These are phyloP conservation scores for Limulus polyphemus DNA, from an alignment of 2,888 invertebrate species.

Conservation along the genomic window DNA sequence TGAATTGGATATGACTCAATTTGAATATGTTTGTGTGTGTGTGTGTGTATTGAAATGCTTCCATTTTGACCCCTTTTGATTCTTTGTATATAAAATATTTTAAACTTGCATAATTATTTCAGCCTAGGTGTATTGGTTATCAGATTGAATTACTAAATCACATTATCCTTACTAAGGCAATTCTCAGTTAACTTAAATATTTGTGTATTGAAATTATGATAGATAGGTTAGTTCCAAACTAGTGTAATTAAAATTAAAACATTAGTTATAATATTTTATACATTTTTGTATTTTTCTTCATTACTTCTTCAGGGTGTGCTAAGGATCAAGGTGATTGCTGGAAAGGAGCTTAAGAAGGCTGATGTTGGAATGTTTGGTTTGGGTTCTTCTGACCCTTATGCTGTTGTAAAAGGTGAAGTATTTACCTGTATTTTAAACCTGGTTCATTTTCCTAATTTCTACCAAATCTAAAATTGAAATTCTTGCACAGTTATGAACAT, in stretches of 20 bases:
- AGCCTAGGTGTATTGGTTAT: too few relatives aligned
- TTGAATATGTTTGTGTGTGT: too few relatives aligned
- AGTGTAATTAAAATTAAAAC: not conserved
- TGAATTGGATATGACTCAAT: too few relatives aligned
- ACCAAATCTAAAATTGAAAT: not conserved
- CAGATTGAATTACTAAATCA: too few relatives aligned
- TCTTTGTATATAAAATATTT: too few relatives aligned
- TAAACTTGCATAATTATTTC: too few relatives aligned
- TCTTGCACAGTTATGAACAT: not conserved
- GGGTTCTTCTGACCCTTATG: slow-evolving; percentile 97
- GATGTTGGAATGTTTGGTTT: slow-evolving; percentile 84
- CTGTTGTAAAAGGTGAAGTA: slow-evolving; percentile 44
- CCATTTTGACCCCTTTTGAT: too few relatives aligned
- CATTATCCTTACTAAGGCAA: too few relatives aligned
- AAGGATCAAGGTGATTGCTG: slow-evolving; percentile 85
- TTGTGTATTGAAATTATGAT: too few relatives aligned
- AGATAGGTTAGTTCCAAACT: too few relatives aligned
- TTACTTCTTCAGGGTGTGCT: slow-evolving; percentile 69
- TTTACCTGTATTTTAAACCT: slow-evolving; percentile 3
- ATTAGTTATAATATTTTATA: slow-evolving; percentile 4
- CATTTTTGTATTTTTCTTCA: not conserved
- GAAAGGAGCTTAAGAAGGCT: slow-evolving; percentile 88
- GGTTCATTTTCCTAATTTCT: not conserved
- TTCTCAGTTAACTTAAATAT: too few relatives aligned
- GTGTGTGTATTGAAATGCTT: too few relatives aligned